Conservation (phyloP, 1,140 invertebrate species). For the Trigoniulus corallinus region DNA sequence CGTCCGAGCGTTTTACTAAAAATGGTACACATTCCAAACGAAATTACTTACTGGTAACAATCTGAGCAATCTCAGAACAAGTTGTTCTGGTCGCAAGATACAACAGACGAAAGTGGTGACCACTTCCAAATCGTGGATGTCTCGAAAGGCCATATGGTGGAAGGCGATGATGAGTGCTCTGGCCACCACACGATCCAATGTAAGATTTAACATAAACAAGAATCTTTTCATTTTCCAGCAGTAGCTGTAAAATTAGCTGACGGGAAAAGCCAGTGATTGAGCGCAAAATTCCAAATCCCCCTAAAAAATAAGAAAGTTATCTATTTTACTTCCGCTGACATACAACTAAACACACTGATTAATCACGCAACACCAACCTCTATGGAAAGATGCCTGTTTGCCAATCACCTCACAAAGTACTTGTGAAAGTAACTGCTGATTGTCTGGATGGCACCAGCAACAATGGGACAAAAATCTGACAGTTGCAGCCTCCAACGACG, state of each 20-base stretch:
- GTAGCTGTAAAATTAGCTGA: conserved; percentile 61
- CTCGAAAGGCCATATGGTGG: conserved; percentile 7
- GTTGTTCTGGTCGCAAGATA: conserved; percentile 55
- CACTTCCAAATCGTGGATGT: conserved; percentile 30
- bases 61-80: conserved; percentile 37
- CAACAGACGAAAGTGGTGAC: conserved; percentile 43
- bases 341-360: background rate
- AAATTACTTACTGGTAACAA: conserved; percentile 36
- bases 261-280: conserved; percentile 72
- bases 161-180: conserved; percentile 6
- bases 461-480: conserved; percentile 36
- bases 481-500: conserved; percentile 25
- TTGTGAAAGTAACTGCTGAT: conserved; percentile 63
- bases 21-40: background rate
- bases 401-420: conserved; percentile 53
- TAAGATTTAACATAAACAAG: conserved; percentile 39
- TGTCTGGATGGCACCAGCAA: conserved; percentile 63
- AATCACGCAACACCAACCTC: conserved; percentile 31
- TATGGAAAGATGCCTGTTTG: conserved; percentile 40
- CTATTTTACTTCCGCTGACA: background rate
- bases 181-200: conserved; percentile 13
- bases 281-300: conserved; percentile 33
- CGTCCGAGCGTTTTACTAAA: background rate
- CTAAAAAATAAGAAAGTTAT: conserved; percentile 8
- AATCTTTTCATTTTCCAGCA: conserved; percentile 70